phyloP scores from a whole-genome alignment of 2,113 vertebrate genomes.

The Patagioenas fasciata region DNA sequence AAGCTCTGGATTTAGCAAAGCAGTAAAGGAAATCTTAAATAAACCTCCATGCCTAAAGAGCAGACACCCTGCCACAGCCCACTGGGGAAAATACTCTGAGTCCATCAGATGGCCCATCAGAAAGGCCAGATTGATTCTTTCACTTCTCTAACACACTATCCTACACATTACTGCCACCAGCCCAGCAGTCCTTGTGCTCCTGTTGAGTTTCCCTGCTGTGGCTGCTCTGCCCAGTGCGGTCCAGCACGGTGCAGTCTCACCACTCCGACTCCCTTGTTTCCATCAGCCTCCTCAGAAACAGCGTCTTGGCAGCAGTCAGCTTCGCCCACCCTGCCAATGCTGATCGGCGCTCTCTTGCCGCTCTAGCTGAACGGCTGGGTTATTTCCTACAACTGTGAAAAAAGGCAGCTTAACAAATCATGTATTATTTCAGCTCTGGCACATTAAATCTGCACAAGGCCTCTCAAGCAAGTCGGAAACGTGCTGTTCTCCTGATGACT shows the following conservation, averaged over 20 bases:
- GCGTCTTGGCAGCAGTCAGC: background rate
- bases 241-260: background rate
- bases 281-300: background rate
- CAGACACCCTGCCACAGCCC: background rate
- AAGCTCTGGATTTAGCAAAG: background rate
- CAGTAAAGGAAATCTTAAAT: background rate
- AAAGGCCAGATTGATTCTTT: background rate
- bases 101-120: background rate
- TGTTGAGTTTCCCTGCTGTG: background rate
- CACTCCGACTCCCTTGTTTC: background rate
- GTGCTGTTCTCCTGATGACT: background rate
- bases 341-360: background rate
- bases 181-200: background rate
- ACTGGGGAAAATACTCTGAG: background rate
- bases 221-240: background rate
- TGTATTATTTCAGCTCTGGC: constrained; percentile 27
- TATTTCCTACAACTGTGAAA: background rate
- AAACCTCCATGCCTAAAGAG: background rate
- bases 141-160: background rate
- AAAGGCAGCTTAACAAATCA: constrained; percentile 7
- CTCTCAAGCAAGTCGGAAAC: background rate
- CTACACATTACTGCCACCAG: background rate
- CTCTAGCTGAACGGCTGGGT: background rate
- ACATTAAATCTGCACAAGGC: constrained; percentile 1
- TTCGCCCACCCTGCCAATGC: background rate